Conservation (phyloP, 2,797 vertebrate species). For the Salmo trutta region DNA sequence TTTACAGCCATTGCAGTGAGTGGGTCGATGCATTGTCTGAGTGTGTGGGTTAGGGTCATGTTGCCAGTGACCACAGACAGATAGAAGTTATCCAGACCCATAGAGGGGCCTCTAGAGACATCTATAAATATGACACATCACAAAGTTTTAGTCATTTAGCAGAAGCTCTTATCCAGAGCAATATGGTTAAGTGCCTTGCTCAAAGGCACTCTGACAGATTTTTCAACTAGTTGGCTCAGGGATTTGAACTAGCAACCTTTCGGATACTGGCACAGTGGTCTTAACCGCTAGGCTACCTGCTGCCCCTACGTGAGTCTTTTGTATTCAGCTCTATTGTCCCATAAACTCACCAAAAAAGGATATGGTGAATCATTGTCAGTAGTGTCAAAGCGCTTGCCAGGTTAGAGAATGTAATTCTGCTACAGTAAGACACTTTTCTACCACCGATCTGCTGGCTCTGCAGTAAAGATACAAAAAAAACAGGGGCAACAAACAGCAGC, state of each 20-base stretch:
- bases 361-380: slow-evolving; percentile 47
- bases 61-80: slow-evolving; percentile 53
- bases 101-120: slow-evolving; percentile 47
- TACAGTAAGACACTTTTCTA: slow-evolving; percentile 65
- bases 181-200: too few relatives aligned
- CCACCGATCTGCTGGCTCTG: slow-evolving; percentile 69
- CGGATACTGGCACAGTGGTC: too few relatives aligned
- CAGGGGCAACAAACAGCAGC: slow-evolving; percentile 47
- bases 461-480: slow-evolving; percentile 58
- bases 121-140: slow-evolving; percentile 39
- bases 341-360: slow-evolving; percentile 50
- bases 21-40: slow-evolving; percentile 33
- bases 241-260: too few relatives aligned
- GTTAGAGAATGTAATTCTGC: slow-evolving; percentile 68
- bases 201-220: too few relatives aligned
- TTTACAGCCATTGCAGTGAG: slow-evolving; percentile 51
- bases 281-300: too few relatives aligned
- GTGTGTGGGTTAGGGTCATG: slow-evolving; percentile 23
- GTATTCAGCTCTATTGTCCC: slow-evolving; percentile 53
- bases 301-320: slow-evolving; percentile 26
- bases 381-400: slow-evolving; percentile 60
- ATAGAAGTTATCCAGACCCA: slow-evolving; percentile 39
- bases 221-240: too few relatives aligned
- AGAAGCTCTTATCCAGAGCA: too few relatives aligned
- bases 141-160: neutral